Evolutionary conservation across 1,140 invertebrate genomes (phyloP), one percentile per base, ranked within the genome.

Genomic region (Drosophila carrolli): DNA sequence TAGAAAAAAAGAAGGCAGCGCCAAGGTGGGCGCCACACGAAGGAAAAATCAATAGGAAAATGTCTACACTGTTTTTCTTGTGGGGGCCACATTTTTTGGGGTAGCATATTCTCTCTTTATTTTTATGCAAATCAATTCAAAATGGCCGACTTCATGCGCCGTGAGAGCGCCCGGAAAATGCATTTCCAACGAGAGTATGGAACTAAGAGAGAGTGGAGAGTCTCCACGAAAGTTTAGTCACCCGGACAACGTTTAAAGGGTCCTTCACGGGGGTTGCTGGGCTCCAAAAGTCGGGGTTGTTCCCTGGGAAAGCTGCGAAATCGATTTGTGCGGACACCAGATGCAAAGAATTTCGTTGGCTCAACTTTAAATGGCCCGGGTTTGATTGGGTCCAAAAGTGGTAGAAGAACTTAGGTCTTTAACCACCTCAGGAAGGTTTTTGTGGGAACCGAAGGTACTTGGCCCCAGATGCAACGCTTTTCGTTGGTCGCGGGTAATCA

Each of bases 311-410:
- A 53, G 62, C 43, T 50, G 46, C 29, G 50, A 75, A 84, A 89
- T 89, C 85, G 81, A 84, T 90, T 84, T 66, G 46, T 65, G 58
- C 72, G 85, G 81, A 84, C 85, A 90, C 81, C 84, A 89, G 84
- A 89, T 89, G 84, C 84, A 89, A 90, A 37, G 51, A 38, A 51
- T 89, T 84, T 90, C 84, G 84, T 89, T 89, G 84, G 84, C 44
- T 55, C 75, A 73, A 60, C 6, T 48, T 44, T 62, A 73, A 27
- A 7, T 58, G 47, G 60, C 14, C 40, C 32, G 32, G 61, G 51
- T 68, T 23, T 74, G 84, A 82, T 89, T 88, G 80, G 81, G 67
- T 75, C 61, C 48, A 11, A 48, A 55, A 10, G 9, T 59, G 14
- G 19, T n/a, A 58, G 32, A 7, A 13, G 8, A 14, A 65, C 2